Evolutionary conservation across 2,113 vertebrate genomes (phyloP).

Genomic region (Corythornis cristatus): DNA sequence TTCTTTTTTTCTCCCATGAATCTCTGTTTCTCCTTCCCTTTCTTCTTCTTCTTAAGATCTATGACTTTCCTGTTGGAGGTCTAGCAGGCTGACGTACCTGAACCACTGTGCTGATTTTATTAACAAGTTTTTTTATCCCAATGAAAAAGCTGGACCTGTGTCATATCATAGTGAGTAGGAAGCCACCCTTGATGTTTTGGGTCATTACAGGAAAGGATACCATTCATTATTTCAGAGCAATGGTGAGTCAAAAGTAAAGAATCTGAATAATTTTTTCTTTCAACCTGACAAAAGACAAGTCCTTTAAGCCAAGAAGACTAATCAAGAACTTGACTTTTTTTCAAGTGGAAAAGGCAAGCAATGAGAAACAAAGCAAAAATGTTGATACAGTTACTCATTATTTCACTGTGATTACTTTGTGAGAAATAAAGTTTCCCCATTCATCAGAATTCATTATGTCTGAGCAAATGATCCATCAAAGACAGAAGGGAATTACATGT

Average conservation of each 20-base stretch:
- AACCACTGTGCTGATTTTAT: constrained; percentile 44
- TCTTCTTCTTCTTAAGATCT: constrained; percentile 31
- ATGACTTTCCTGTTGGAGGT: constrained; percentile 14
- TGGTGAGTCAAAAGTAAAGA: constrained; percentile 31
- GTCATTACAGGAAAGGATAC: not conserved
- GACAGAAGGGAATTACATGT: constrained; percentile 10
- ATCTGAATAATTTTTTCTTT: constrained; percentile 34
- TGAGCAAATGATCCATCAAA: constrained; percentile 36
- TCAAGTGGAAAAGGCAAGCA: not conserved
- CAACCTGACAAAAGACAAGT: not conserved
- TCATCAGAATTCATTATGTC: constrained; percentile 38
- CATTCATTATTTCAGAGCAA: constrained; percentile 10
- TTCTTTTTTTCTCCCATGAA: not conserved
- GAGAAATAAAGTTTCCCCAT: constrained; percentile 41
- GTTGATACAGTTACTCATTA: constrained; percentile 4
- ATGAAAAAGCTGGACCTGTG: not conserved
- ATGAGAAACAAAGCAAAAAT: constrained; percentile 11
- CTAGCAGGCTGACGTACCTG: not conserved
- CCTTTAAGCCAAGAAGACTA: constrained; percentile 10
- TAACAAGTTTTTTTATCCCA: constrained; percentile 24
- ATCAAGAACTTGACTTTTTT: constrained; percentile 3
- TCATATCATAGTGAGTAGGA: not conserved
- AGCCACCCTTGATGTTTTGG: constrained; percentile 20
- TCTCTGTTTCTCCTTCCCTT: constrained; percentile 48
- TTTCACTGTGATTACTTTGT: constrained; percentile 3